Evolutionary conservation across 2,113 vertebrate genomes (phyloP).

Genomic region (Poicephalus gulielmi): DNA sequence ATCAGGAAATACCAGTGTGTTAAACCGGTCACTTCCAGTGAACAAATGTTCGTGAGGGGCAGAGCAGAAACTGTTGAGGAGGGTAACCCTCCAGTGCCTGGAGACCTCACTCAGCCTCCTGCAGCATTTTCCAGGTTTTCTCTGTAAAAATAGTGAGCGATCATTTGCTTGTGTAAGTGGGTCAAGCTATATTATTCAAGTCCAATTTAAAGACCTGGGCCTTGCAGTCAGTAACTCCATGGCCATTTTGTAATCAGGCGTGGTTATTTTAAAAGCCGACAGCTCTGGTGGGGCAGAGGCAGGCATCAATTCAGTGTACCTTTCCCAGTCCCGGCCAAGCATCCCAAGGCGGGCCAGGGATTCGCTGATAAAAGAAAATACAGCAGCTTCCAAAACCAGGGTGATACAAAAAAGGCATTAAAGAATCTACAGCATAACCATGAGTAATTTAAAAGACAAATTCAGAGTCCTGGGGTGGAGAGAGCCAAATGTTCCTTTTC

Average conservation of each 20-base stretch:
- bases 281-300: not conserved
- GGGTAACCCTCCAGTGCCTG: not conserved
- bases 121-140: not conserved
- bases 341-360: not conserved
- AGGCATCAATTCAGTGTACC: not conserved
- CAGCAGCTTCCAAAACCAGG: not conserved
- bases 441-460: conserved; percentile 48
- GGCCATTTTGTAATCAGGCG: not conserved
- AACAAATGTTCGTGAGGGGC: not conserved
- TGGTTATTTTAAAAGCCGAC: not conserved
- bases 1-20: not conserved
- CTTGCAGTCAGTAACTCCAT: not conserved
- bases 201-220: not conserved
- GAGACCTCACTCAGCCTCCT: not conserved
- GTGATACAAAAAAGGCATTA: not conserved
- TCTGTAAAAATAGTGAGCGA: not conserved
- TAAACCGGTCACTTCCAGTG: not conserved
- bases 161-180: not conserved
- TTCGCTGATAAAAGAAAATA: not conserved
- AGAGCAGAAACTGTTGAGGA: not conserved
- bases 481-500: conserved; percentile 45
- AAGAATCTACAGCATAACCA: not conserved
- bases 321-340: not conserved
- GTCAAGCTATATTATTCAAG: not conserved
- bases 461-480: conserved; percentile 11